Evolutionary conservation across 2,888 invertebrate species (phyloP).

Genomic region (Phyto melanocephala): DNA sequence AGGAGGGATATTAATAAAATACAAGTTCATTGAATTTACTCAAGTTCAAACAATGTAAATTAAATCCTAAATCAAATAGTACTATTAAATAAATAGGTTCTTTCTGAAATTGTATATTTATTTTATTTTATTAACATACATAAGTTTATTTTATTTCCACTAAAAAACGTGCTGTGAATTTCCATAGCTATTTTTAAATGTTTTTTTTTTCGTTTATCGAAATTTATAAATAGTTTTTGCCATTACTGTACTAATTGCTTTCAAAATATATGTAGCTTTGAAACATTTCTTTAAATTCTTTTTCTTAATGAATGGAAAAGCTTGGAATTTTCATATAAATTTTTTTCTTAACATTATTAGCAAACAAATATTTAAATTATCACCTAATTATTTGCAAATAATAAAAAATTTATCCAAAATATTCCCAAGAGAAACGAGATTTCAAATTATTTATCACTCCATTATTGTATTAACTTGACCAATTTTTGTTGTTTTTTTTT

Average conservation of each 20-base stretch:
- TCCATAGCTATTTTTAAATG: neutral
- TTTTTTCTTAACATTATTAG: neutral
- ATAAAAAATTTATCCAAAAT: neutral
- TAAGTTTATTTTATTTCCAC: no score
- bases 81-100: neutral
- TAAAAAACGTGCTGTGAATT: neutral
- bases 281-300: neutral
- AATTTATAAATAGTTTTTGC: neutral
- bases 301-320: neutral
- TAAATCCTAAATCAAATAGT: neutral
- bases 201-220: neutral
- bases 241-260: neutral
- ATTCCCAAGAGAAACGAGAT: conserved; percentile 5
- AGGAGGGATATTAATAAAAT: no score
- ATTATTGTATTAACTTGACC: neutral
- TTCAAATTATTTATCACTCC: neutral
- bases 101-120: no score
- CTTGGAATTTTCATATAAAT: neutral
- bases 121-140: no score
- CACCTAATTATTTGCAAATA: neutral
- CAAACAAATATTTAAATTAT: neutral
- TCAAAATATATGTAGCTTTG: neutral
- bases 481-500: neutral
- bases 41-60: conserved; percentile 30
- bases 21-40: conserved; percentile 46